Conservation (phyloP, 2,113 vertebrate genomes). For the Grantiella picta region DNA sequence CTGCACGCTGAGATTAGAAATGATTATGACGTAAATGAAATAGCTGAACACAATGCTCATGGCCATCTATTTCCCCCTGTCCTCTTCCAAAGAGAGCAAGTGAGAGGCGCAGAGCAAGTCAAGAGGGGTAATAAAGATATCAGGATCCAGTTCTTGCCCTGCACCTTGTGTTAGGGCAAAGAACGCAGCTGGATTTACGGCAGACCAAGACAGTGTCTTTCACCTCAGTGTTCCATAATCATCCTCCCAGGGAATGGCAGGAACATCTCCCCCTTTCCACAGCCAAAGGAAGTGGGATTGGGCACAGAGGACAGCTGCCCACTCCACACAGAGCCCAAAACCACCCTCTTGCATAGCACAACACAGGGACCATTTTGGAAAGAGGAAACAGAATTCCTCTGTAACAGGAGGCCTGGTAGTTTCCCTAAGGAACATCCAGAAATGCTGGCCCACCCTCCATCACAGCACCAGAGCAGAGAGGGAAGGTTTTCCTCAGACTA, state of each 20-base stretch:
- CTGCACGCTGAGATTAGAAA: conserved; percentile 66
- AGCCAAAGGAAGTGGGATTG: background rate
- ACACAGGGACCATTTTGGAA: background rate
- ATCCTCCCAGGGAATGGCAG: background rate
- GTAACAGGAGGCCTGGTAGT: background rate
- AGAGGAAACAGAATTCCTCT: background rate
- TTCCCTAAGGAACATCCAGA: background rate
- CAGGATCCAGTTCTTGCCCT: background rate
- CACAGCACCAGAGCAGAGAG: background rate
- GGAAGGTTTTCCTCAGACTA: background rate
- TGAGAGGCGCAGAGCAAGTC: background rate
- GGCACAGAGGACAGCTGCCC: background rate
- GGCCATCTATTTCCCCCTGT: conserved; percentile 25
- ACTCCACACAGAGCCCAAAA: background rate
- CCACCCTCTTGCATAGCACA: background rate
- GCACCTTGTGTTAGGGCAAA: background rate
- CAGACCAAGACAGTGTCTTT: background rate
- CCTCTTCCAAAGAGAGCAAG: background rate
- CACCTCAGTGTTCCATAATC: rapidly evolving
- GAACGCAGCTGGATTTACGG: background rate
- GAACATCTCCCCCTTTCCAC: background rate
- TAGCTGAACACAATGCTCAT: conserved; percentile 54
- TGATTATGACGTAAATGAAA: conserved; percentile 69
- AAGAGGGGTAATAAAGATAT: background rate
- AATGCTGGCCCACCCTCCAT: background rate